Base-by-base conservation (phyloP, 1,140 invertebrate species). In the Drosophila leontia region DNA sequence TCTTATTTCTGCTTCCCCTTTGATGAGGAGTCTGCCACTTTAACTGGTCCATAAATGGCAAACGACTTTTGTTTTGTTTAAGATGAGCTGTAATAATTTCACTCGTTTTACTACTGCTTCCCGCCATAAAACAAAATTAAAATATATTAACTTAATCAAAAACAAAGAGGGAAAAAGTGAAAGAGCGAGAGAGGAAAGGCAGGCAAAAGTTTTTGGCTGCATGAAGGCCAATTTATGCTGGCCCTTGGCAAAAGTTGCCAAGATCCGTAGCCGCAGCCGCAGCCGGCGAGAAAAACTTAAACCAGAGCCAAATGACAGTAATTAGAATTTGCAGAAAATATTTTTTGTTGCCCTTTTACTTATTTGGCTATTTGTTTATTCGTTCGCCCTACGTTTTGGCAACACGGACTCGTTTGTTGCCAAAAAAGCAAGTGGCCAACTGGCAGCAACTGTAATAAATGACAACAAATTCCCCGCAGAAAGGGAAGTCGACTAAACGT, bases 241-340 rank as follows among this genome's bases (percentile, higher is more conserved):
- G 59, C 57, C 44, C 59, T 63, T 37, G 56, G 76, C 62, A 68
- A 17, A 42, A 62, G 39, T 78, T 78, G 75, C 75, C 75, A 78
- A 78, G 68, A 71, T 29, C 48, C 35, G 13, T 35, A 42, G 41
- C 53, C 41, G 13, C 58, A 39, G 42, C 39, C 62, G 26, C 55
- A 39, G 50, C 12, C 47, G 29, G 29, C 26, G 48, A 15, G 57
- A 71, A 78, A 79, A 78, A 67, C 64, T 77, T 71, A 78, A 83
- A 56, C 53, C 64, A 67, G 61, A 80, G 84, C 84, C 84, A 88
- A 87, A 87, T 80, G 84, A 88, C 84, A 83, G 80, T 87, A 88
- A 83, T 87, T 87, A 87, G 84, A 87, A 87, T 83, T 83, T 87
- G 84, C 72, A 53, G 79, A 65, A 32, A 32, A 77, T 53, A 62